These are phyloP conservation scores for Bergia sp. DNA, from an alignment of 92 coral and sea anemone species.

Conservation along the genomic window DNA sequence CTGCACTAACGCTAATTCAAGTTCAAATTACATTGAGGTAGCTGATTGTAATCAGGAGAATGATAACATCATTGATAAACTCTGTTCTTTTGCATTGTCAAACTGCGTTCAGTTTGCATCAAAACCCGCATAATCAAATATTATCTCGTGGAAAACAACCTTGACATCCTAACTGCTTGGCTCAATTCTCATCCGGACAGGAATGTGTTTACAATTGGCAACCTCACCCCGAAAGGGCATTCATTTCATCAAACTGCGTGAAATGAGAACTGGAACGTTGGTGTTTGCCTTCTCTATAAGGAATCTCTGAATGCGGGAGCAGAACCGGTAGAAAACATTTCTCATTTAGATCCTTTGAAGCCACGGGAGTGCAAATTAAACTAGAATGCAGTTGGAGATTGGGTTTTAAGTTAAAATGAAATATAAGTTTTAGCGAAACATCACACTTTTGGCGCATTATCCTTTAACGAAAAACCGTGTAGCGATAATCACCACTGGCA, in stretches of 20 bases:
- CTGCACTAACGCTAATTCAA: not conserved
- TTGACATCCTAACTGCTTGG: slow-evolving; percentile 1
- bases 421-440: too few relatives aligned
- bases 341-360: slow-evolving; percentile 3
- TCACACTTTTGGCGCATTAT: too few relatives aligned
- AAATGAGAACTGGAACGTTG: not conserved
- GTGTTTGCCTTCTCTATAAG: not conserved
- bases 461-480: too few relatives aligned
- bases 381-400: not conserved
- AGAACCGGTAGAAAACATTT: not conserved
- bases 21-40: not conserved
- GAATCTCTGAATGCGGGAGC: not conserved
- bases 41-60: not conserved
- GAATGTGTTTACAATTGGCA: not conserved
- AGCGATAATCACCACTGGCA: too few relatives aligned
- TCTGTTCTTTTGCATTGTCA: not conserved
- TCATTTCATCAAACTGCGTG: not conserved
- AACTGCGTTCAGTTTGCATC: not conserved
- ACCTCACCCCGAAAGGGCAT: slow-evolving; percentile 6
- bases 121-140: too few relatives aligned
- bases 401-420: too few relatives aligned
- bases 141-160: too few relatives aligned
- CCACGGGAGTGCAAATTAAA: not conserved
- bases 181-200: not conserved
- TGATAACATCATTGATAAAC: not conserved